Evolutionary conservation across 2,797 vertebrate species (phyloP).

Genomic region (Alexandromys oeconomus): DNA sequence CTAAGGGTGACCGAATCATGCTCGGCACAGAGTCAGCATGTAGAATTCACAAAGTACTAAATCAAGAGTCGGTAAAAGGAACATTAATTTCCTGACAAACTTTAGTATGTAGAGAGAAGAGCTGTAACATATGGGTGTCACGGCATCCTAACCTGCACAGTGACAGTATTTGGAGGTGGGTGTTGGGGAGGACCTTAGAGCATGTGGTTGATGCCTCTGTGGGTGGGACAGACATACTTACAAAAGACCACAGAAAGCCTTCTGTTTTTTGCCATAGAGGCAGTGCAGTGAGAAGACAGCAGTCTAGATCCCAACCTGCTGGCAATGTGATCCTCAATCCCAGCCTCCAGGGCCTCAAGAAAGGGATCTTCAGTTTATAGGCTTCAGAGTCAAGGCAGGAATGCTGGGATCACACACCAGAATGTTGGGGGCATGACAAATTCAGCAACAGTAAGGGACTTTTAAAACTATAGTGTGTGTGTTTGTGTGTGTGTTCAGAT

Average conservation of each 20-base stretch:
- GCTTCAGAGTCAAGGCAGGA: neutral
- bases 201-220: neutral
- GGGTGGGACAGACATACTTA: neutral
- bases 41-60: conserved; percentile 39
- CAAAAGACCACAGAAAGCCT: neutral
- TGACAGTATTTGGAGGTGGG: neutral
- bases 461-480: neutral
- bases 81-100: neutral
- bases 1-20: conserved; percentile 9
- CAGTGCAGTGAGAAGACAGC: neutral
- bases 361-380: neutral
- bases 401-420: neutral
- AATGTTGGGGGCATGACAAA: neutral
- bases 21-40: neutral
- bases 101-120: neutral
- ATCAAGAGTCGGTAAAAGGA: conserved; percentile 38
- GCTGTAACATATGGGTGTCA: neutral
- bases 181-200: neutral
- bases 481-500: neutral
- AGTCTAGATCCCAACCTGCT: neutral
- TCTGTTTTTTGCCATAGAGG: neutral
- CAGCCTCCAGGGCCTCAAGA: neutral
- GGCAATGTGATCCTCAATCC: neutral
- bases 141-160: neutral
- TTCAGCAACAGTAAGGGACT: neutral